Evolutionary conservation across 2,888 invertebrate species (phyloP).

Genomic region (Cryptosula pallasiana): DNA sequence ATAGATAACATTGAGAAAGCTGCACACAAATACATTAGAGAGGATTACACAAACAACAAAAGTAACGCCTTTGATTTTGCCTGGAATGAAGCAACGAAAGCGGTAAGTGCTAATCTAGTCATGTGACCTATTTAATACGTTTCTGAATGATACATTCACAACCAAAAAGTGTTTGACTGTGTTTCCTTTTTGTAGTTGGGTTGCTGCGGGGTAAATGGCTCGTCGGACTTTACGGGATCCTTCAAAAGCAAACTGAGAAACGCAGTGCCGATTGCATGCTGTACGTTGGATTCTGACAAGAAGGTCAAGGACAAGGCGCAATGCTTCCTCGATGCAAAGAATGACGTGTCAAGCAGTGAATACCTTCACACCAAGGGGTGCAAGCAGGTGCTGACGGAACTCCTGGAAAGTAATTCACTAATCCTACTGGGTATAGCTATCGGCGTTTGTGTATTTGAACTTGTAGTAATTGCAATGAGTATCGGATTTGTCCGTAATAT

Average conservation of each 20-base stretch:
- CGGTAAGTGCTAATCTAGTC: neutral
- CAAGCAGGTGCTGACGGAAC: neutral
- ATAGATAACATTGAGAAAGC: neutral
- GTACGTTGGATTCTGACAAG: neutral
- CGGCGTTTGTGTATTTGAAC: neutral
- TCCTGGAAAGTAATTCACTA: neutral
- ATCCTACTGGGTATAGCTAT: neutral
- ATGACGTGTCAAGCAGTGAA: no score
- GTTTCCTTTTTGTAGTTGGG: no score
- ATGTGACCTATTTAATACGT: neutral
- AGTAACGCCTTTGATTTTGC: neutral
- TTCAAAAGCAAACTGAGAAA: neutral
- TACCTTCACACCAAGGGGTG: no score
- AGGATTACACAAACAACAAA: neutral
- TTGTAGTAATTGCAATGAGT: neutral
- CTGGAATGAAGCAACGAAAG: constrained; percentile 6
- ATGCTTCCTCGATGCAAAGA: no score
- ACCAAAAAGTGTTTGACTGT: no score
- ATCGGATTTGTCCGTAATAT: constrained; percentile 4
- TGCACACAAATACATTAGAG: neutral
- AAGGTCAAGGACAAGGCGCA: no score
- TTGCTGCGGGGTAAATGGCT: neutral
- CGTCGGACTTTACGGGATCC: neutral
- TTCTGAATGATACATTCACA: no score
- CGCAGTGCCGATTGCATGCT: neutral